A percentile compares a stretch with the other conserved stretches of the same genome.
Evolutionary conservation across 53 echinoderm and acorn worm genomes (phyloP).

Genomic region (Holothuria leucospilota): DNA sequence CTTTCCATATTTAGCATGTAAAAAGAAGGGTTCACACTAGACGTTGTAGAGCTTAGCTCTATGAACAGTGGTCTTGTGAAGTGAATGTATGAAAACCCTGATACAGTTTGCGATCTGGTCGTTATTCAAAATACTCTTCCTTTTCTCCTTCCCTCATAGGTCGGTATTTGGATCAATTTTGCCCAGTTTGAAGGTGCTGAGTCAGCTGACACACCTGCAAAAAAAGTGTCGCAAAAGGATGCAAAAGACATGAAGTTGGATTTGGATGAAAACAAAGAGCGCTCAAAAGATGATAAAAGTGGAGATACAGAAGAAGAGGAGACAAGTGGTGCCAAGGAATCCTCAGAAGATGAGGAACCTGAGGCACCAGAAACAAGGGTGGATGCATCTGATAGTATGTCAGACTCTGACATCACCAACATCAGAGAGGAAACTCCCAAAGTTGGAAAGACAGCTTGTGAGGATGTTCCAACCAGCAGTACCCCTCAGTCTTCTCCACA

Average conservation of each 20-base stretch:
- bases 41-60: too few species aligned
- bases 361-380: constrained; percentile 10
- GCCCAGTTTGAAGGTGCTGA: constrained; percentile 60
- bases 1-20: too few species aligned
- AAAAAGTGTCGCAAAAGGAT: constrained; percentile 11
- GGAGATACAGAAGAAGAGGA: constrained; percentile 37
- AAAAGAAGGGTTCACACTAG: too few species aligned
- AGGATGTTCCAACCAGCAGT: constrained; percentile 43
- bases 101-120: too few species aligned
- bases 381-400: constrained; percentile 9
- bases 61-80: too few species aligned
- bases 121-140: background rate
- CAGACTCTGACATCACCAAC: constrained; percentile 23
- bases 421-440: constrained; percentile 31
- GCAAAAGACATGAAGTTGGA: background rate
- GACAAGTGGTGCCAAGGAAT: constrained; percentile 13
- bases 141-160: background rate
- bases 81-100: too few species aligned
- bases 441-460: constrained; percentile 16
- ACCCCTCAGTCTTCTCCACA: constrained; percentile 40
- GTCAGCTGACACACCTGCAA: constrained; percentile 33
- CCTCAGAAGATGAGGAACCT: constrained; percentile 31
- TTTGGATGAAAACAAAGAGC: background rate
- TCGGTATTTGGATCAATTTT: constrained; percentile 94
- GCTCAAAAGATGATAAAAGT: constrained; percentile 48